Percentiles rank a stretch among this genome's conserved stretches.
These are phyloP conservation scores for Stylophora pistillata DNA, from an alignment of 64 coral and sea anemone species.

Conservation along the genomic window DNA sequence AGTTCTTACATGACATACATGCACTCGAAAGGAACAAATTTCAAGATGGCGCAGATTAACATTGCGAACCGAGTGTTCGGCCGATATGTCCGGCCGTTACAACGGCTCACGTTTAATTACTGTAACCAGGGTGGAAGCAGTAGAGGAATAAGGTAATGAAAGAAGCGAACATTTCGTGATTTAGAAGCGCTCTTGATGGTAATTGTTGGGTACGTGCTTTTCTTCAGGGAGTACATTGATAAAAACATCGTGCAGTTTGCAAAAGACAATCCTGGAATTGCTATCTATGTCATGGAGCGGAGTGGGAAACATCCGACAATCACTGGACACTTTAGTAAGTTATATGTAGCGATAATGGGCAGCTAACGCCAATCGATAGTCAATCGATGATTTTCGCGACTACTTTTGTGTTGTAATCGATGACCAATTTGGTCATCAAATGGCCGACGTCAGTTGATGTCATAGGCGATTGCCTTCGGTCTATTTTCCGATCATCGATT, in stretches of 20 bases:
- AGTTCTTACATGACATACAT: not conserved
- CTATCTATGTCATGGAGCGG: constrained; percentile 90
- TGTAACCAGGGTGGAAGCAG: constrained; percentile 93
- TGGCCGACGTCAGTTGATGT: not conserved
- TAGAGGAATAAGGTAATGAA: constrained; percentile 87
- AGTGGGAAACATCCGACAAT: constrained; percentile 96
- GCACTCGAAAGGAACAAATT: not conserved
- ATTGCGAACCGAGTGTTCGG: constrained; percentile 55
- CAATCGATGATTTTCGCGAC: not conserved
- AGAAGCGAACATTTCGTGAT: not conserved
- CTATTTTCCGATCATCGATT: no score
- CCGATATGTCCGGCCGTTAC: constrained; percentile 87
- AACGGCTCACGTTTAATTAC: constrained; percentile 89
- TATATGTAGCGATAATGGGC: not conserved
- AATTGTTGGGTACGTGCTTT: not conserved
- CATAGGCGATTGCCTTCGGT: no score
- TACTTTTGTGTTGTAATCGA: not conserved
- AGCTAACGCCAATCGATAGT: not conserved
- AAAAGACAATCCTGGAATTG: constrained; percentile 69
- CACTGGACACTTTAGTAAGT: constrained; percentile 98
- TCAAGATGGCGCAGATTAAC: constrained; percentile 81
- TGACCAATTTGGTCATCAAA: not conserved
- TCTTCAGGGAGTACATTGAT: constrained; percentile 85
- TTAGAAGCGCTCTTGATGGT: not conserved
- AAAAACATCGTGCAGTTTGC: constrained; percentile 76